Evolutionary conservation across 2,888 invertebrate species (phyloP).

Genomic region (Chouioia cunea): DNA sequence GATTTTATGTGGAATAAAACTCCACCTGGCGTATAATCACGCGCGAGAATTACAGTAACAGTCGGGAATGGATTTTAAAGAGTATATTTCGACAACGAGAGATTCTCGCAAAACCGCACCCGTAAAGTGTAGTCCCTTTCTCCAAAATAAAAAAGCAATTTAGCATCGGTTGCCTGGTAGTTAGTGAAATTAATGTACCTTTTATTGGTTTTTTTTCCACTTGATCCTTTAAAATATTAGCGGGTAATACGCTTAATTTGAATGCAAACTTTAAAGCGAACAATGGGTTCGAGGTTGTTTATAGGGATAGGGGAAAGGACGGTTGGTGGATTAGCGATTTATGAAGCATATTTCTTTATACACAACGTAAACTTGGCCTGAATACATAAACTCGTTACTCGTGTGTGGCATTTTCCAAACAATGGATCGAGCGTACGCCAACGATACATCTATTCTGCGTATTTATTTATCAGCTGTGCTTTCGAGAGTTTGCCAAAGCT

Average conservation of each 20-base stretch:
- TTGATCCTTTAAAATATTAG: not conserved
- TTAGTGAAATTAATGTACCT: slow-evolving; percentile 6
- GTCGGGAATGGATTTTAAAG: no score
- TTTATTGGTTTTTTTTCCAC: not conserved
- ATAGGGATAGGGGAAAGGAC: no score
- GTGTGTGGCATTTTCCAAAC: slow-evolving; percentile 1
- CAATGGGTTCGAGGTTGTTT: no score
- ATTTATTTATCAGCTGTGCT: not conserved
- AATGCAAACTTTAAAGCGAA: no score
- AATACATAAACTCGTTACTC: no score
- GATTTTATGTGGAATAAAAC: no score
- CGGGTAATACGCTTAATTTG: slow-evolving; percentile 8
- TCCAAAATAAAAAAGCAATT: not conserved
- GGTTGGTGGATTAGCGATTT: no score
- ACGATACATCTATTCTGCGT: slow-evolving; percentile 25
- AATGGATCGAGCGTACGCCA: not conserved
- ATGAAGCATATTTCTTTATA: slow-evolving; percentile 7
- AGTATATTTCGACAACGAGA: no score
- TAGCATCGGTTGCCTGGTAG: not conserved
- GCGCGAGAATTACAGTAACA: no score
- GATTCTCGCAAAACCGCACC: not conserved
- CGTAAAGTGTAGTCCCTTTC: not conserved
- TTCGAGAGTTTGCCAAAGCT: not conserved
- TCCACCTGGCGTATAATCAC: no score
- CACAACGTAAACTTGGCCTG: not conserved